A percentile compares a stretch with the other conserved stretches of the same genome.
phyloP scores from a whole-genome alignment of 2,888 invertebrate genomes.

The Noctuana brunneofusca region DNA sequence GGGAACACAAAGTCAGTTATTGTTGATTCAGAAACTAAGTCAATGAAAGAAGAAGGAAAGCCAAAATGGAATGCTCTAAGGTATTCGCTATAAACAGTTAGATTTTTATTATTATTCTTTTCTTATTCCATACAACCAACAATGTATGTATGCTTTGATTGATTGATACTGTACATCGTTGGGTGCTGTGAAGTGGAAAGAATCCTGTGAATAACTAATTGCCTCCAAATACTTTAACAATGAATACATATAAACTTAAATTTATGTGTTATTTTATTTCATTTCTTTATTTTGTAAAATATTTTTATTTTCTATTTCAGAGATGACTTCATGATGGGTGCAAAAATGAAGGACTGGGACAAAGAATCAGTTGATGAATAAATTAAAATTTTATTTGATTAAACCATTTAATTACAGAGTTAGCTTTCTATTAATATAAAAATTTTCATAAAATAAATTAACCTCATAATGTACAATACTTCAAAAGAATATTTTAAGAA shows the following conservation, averaged over 20 bases:
- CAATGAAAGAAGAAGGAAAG: conserved; percentile 60
- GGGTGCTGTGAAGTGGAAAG: too few species aligned
- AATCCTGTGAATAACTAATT: too few species aligned
- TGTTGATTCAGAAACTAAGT: conserved; percentile 71
- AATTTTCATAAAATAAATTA: conserved; percentile 11
- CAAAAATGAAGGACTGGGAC: conserved; percentile 96
- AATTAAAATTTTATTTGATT: conserved; percentile 34
- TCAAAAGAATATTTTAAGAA: too few species aligned
- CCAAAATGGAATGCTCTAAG: conserved; percentile 85
- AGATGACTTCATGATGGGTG: conserved; percentile 95
- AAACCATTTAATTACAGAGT: conserved; percentile 41
- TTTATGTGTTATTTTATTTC: too few species aligned
- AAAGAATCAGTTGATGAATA: conserved; percentile 84
- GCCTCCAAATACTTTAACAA: too few species aligned
- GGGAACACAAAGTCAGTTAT: conserved; percentile 84
- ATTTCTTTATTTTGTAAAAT: too few species aligned
- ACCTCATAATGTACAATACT: background rate
- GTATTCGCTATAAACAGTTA: conserved; percentile 49
- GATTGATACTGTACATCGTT: too few species aligned
- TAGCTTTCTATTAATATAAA: conserved; percentile 25
- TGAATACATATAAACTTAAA: too few species aligned
- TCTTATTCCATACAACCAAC: too few species aligned
- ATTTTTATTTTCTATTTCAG: conserved; percentile 61
- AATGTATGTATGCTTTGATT: too few species aligned
- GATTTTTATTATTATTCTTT: too few species aligned